These are phyloP conservation scores for Benthochromis sp. DNA, from an alignment of 2,113 vertebrate species.

Conservation along the genomic window DNA sequence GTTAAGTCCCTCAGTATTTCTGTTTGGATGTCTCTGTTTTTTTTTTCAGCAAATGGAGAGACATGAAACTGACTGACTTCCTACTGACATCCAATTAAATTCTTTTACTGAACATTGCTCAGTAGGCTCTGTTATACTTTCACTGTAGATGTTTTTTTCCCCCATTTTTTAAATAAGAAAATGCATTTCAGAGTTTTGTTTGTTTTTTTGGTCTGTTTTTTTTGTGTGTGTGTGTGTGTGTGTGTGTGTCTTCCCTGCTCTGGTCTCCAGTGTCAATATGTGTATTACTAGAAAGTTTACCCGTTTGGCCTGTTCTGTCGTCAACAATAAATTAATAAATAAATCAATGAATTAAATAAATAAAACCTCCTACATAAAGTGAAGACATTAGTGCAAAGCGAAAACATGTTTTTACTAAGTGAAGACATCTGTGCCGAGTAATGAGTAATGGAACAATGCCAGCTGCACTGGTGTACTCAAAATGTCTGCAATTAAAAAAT, in stretches of 20 bases:
- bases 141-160: no score
- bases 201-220: neutral
- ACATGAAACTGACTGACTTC: conserved; percentile 4
- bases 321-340: neutral
- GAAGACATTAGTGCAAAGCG: neutral
- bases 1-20: conserved; percentile 10
- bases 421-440: neutral
- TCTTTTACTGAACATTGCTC: neutral
- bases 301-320: neutral
- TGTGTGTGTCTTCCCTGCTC: neutral
- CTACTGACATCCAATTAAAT: neutral
- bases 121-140: neutral
- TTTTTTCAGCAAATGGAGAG: conserved; percentile 1
- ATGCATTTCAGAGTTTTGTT: neutral
- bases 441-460: neutral
- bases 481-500: neutral
- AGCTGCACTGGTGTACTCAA: neutral
- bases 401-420: neutral
- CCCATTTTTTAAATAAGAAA: neutral
- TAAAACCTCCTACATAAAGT: neutral
- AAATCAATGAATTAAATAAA: neutral
- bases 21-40: conserved; percentile 25
- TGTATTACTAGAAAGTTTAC: neutral
- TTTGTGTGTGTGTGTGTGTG: neutral
- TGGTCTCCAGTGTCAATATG: neutral